A percentile compares a stretch with the other conserved stretches of the same genome.
These are phyloP conservation scores for Thalassaphorura encarpata DNA, from an alignment of 1,140 invertebrate genomes.

Conservation along the genomic window DNA sequence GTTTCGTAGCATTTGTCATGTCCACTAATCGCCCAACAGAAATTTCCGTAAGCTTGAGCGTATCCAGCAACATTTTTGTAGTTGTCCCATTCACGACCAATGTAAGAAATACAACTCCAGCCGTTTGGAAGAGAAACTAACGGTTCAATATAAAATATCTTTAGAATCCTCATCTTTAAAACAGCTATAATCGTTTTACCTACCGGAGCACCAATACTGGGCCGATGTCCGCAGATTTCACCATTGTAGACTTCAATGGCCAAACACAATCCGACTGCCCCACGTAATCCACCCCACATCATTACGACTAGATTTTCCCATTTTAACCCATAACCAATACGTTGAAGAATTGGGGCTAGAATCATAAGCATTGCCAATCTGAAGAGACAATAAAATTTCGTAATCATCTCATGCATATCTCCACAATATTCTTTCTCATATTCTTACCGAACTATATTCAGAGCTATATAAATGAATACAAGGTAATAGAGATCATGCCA, in stretches of 20 bases:
- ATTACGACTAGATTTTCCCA: constrained; percentile 40
- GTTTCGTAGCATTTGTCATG: constrained; percentile 38
- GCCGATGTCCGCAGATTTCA: constrained; percentile 30
- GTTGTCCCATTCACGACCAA: constrained; percentile 41
- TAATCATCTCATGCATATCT: neutral
- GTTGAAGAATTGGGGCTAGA: constrained; percentile 39
- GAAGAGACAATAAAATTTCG: neutral
- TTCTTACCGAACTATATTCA: constrained; percentile 38
- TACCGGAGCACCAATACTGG: constrained; percentile 31
- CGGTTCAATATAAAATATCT: too few relatives aligned
- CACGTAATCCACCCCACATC: constrained; percentile 41
- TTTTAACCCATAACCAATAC: constrained; percentile 40
- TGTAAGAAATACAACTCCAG: constrained; percentile 40
- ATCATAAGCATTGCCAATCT: constrained; percentile 37
- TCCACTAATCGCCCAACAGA: constrained; percentile 37
- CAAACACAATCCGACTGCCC: constrained; percentile 41
- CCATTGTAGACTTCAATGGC: constrained; percentile 39
- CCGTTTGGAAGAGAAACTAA: constrained; percentile 38
- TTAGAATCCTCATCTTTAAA: neutral
- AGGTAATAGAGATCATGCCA: constrained; percentile 37
- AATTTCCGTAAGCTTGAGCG: constrained; percentile 40
- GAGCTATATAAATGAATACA: constrained; percentile 36
- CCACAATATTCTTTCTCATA: neutral
- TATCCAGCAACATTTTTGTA: constrained; percentile 35
- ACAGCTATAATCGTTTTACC: neutral